Base-by-base conservation (phyloP, 2,888 invertebrate genomes). In the Leptopilina drosophilae region DNA sequence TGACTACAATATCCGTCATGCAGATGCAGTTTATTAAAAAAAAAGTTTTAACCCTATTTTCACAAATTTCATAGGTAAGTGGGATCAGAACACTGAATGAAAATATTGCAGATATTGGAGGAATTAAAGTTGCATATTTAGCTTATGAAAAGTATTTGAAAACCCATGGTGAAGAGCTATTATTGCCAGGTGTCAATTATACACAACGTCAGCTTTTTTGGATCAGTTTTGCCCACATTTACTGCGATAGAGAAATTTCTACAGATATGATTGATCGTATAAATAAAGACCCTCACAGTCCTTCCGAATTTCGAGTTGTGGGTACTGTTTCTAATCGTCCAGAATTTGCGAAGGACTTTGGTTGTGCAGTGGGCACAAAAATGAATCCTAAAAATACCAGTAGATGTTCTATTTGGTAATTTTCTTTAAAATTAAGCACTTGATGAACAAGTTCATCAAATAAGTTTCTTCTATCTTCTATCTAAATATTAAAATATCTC, bases 91-190 rank as follows among this genome's bases (percentile, higher is more conserved):
- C 97, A 0, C 97, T 97, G 92, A 97, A 97, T 20, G 98, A 98
- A 91, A 98, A 98, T 91, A 98, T 98, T 82, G 98, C 98, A 0
- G 98, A 98, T 90, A 98, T 98, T 89, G 98, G 97, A 5, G 98
- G 98, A 1, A 94, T 98, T 82, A 97, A 97, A 90, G 96, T 97
- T 90, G 96, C 98, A 0, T 98, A 97, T 91, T 93, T 95, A 83
- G 97, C 97, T 0, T 97, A 97, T 91, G 93, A 95, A 75, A 93
- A 94, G 12, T 97, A 96, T 96, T 94, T 93, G 0, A 91, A 94
- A 53, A 93, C 94, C 9, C 94, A 96, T 88, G 94, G 94, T 0
- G 92, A 92, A 0, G 96, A 96, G 87, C 91, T 93, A 0, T 92
- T 93, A 59, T 92, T 97, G 66, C 96, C 97, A 0, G 96, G 96